Percentiles rank a stretch among this genome's conserved stretches.
These are phyloP conservation scores for Geotrupes spiniger DNA, from an alignment of 2,888 invertebrate species.

Conservation along the genomic window DNA sequence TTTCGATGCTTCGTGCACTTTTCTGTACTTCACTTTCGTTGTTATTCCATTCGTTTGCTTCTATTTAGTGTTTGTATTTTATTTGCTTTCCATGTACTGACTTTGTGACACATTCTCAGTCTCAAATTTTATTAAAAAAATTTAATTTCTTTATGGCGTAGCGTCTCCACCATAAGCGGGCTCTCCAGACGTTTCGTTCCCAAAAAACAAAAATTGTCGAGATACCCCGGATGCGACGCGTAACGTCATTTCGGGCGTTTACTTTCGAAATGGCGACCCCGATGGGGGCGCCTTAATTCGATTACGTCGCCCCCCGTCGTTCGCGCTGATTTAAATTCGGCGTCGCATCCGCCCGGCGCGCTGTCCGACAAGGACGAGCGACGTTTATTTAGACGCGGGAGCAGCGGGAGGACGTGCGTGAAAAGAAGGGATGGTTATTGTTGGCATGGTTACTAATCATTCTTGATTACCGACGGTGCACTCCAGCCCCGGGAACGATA, in stretches of 20 bases:
- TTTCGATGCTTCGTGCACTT: too few species aligned
- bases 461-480: constrained; percentile 36
- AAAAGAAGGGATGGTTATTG: constrained; percentile 27
- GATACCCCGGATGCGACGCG: too few species aligned
- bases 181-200: too few species aligned
- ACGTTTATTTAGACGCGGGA: constrained; percentile 3
- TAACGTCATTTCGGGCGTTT: constrained; percentile 12
- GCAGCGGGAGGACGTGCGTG: constrained; percentile 12
- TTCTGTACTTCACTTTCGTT: too few species aligned
- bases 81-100: too few species aligned
- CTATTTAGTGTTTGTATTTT: too few species aligned
- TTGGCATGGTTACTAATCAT: constrained; percentile 45
- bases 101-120: too few species aligned
- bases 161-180: too few species aligned
- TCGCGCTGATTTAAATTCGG: constrained; percentile 26
- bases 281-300: constrained; percentile 37
- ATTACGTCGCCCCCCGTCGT: constrained; percentile 38
- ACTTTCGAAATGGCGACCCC: constrained; percentile 19
- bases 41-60: too few species aligned
- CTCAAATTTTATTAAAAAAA: too few species aligned
- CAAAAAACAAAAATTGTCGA: too few species aligned
- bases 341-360: constrained; percentile 10
- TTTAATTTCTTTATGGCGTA: too few species aligned
- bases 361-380: not conserved
- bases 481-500: constrained; percentile 8